Evolutionary conservation across 2,888 invertebrate species (phyloP).

Genomic region (Herminia tarsipennalis): DNA sequence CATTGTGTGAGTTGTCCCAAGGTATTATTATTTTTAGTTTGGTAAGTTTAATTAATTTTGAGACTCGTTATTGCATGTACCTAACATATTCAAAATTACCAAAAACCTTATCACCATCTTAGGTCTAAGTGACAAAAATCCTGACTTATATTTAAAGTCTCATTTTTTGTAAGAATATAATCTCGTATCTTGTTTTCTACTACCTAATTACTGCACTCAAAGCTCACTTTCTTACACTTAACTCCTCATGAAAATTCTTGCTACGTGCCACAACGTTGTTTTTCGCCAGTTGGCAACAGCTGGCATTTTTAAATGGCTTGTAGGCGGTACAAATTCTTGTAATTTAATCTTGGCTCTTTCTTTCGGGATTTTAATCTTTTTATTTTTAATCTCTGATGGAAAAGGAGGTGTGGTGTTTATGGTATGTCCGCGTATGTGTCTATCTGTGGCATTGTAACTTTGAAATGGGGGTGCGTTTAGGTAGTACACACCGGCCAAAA

Average conservation of each 20-base stretch:
- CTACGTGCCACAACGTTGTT: slow-evolving; percentile 12
- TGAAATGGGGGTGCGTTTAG: no score
- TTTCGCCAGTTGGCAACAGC: slow-evolving; percentile 33
- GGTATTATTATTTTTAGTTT: no score
- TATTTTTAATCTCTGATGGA: slow-evolving; percentile 18
- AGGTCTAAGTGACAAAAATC: no score
- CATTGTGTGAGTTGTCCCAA: no score
- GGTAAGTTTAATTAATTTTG: no score
- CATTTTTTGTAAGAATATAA: background rate
- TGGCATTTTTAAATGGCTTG: slow-evolving; percentile 38
- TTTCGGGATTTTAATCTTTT: slow-evolving; percentile 29
- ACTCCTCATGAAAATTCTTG: slow-evolving; percentile 38
- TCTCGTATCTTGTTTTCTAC: background rate
- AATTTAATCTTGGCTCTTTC: slow-evolving; percentile 31
- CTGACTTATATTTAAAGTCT: background rate
- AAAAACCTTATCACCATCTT: no score
- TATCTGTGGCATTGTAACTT: no score
- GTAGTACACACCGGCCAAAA: no score
- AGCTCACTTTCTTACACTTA: slow-evolving; percentile 9
- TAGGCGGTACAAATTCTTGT: slow-evolving; percentile 33
- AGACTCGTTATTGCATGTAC: no score
- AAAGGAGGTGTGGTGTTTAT: slow-evolving; percentile 4
- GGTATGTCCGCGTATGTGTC: no score
- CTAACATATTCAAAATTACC: no score
- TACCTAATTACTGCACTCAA: background rate